Percentiles rank a stretch among this genome's conserved stretches.
Evolutionary conservation across 2,888 invertebrate genomes (phyloP).

Genomic region (Mythimna lalbum): DNA sequence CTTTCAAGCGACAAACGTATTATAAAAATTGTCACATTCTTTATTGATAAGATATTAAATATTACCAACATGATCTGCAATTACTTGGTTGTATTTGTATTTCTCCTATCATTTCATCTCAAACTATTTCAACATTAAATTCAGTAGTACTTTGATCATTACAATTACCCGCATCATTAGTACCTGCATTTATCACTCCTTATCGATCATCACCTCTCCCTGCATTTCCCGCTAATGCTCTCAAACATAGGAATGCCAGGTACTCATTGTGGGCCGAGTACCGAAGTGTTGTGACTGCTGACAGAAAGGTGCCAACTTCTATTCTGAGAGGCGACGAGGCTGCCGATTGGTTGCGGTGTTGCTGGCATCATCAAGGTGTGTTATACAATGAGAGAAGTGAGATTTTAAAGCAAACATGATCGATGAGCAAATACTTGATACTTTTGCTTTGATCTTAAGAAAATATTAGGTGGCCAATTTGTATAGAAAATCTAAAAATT

Average conservation of each 20-base stretch:
- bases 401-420: background rate
- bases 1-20: no score
- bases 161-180: conserved; percentile 8
- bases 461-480: no score
- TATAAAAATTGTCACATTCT: no score
- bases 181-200: conserved; percentile 9
- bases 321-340: conserved; percentile 58
- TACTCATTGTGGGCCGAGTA: conserved; percentile 26
- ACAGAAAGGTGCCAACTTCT: conserved; percentile 70
- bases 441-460: conserved; percentile 9
- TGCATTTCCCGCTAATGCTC: conserved; percentile 38
- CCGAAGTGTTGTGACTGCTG: conserved; percentile 66
- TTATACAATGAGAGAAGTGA: conserved; percentile 36
- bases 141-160: background rate
- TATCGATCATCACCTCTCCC: conserved; percentile 33
- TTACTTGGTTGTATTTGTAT: background rate
- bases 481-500: no score
- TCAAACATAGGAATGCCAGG: conserved; percentile 49
- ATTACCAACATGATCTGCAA: no score
- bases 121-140: conserved; percentile 2
- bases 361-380: conserved; percentile 36
- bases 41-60: no score
- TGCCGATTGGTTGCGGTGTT: conserved; percentile 42
- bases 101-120: background rate
- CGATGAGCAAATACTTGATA: background rate